A percentile compares a stretch with the other conserved stretches of the same genome.
These are phyloP conservation scores for Amblyopsis hoosieri DNA, from an alignment of 2,797 vertebrate species.

Conservation along the genomic window DNA sequence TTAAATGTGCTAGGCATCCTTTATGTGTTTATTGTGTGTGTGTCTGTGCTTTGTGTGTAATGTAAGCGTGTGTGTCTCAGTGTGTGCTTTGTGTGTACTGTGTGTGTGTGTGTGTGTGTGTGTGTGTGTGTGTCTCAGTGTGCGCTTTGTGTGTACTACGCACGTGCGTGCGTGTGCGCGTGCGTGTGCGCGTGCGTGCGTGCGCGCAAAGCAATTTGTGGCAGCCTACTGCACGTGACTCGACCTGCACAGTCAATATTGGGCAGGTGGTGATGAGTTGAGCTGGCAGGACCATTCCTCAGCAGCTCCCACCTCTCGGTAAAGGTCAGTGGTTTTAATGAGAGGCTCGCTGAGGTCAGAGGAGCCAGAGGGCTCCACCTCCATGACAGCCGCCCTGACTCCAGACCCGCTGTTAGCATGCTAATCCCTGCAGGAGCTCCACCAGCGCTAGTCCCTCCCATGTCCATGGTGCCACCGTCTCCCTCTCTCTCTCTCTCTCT, in stretches of 20 bases:
- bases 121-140: not conserved
- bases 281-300: conserved; percentile 26
- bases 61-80: too few species aligned
- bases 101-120: not conserved
- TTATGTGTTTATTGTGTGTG: too few species aligned
- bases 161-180: too few species aligned
- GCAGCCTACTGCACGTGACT: not conserved
- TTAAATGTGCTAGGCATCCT: too few species aligned
- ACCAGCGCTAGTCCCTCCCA: conserved; percentile 36
- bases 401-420: conserved; percentile 61
- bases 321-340: conserved; percentile 74
- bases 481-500: conserved; percentile 51
- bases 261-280: conserved; percentile 26
- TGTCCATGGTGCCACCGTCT: conserved; percentile 52
- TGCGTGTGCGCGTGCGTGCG: too few species aligned
- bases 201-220: not conserved
- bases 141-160: not conserved
- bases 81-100: too few species aligned
- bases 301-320: conserved; percentile 31
- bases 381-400: conserved; percentile 54
- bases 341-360: conserved; percentile 57
- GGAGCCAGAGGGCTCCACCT: conserved; percentile 50
- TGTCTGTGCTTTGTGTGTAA: too few species aligned
- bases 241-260: conserved; percentile 8
- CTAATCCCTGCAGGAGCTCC: conserved; percentile 54